Base-by-base conservation (phyloP, 2,113 vertebrate species). In the Sakesphorus luctuosus region DNA sequence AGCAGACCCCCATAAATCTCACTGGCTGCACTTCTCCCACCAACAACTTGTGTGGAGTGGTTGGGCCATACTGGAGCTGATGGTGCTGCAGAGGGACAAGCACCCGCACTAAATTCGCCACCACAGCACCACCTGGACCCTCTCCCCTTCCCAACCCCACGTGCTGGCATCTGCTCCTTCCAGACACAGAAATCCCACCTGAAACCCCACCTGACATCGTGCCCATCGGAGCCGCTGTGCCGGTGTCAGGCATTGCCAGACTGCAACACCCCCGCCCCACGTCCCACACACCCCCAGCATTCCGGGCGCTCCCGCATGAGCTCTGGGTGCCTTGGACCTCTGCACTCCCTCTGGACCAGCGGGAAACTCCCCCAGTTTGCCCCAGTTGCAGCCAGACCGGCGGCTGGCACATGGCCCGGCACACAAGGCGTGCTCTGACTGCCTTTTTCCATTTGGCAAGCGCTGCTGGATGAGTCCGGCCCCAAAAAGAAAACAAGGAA, bases 401-500 rank as follows among this genome's bases (percentile, higher is more conserved):
- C 19, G 1, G 50, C 93, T 96, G 94, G 96, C 82, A 1, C 44
- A 49, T 2, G 3, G 87, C 85, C 94, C 46, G 0, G 44, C 7
- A 53, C 44, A 61, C 86, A 83, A 92, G 81, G 84, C 63, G 7
- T 61, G 78, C 82, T 88, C 93, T 96, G 95, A 94, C 93, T 71
- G 93, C 46, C 91, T 89, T 89, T 97, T 95, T 96, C 93, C 94
- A 94, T 85, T 93, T 91, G 84, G 88, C 19, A 6, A 90, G 82
- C 1, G 0, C 67, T 77, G 88, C 79, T 62, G 87, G 85, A 76
- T 7, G 50, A 76, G 84, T 82, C 84, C 14, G 0, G 79, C 91
- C 93, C 82, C 68, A 43, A 93, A 90, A 93, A 89, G 82, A 94
- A 96, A 91, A 91, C 87, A 96, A 90, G 89, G 86, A 87, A 95